Base-by-base conservation (phyloP, 1,140 invertebrate genomes). In the Antheraea mylitta region DNA sequence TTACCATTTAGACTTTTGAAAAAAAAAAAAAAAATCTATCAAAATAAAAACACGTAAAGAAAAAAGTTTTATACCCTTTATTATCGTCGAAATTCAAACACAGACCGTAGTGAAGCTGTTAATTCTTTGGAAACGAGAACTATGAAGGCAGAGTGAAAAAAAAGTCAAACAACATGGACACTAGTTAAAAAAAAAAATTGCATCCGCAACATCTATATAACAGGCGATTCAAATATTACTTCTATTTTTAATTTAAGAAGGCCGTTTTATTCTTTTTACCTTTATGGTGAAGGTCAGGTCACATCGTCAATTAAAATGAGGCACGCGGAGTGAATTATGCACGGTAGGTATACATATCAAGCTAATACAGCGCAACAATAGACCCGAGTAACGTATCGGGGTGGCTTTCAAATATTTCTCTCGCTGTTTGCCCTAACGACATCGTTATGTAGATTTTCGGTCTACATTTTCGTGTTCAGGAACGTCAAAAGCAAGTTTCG, bases 361-460 rank as follows among this genome's bases (percentile, higher is more conserved):
- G 16, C 11, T 53, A 53, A 11, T 53, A 53, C 16, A 6, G 45
- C 5, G 16, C 9, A 9, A 53, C 45, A 53, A 53, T 53, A 16
- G 45, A 9, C 45, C 45, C 6, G 45, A 13, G 6, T 53, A 53
- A 53, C 45, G 45, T 53, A 53, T 53, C 45, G 16, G 45, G 45
- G 45, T 53, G 45, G 45, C 16, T 53, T 53, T 53, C 45, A n/a
- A 53, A 53, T 53, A 53, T 53, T 53, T 53, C 45, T 53, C 45
- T 16, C 45, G 45, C 45, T 58, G 58, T 11, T 13, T 38, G 18
- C 30, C 18, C 58, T 72, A 75, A 75, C 67, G 74, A 70, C 70
- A 64, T 72, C 74, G 58, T 75, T 75, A 75, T 75, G 74, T 58
- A 70, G 66, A 75, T 75, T 66, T 30, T 68, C 58, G 61, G 63